Percentiles rank a stretch among this genome's conserved stretches.
phyloP scores from a whole-genome alignment of 92 coral and sea anemone species.

The Umimayanthus kanabou region DNA sequence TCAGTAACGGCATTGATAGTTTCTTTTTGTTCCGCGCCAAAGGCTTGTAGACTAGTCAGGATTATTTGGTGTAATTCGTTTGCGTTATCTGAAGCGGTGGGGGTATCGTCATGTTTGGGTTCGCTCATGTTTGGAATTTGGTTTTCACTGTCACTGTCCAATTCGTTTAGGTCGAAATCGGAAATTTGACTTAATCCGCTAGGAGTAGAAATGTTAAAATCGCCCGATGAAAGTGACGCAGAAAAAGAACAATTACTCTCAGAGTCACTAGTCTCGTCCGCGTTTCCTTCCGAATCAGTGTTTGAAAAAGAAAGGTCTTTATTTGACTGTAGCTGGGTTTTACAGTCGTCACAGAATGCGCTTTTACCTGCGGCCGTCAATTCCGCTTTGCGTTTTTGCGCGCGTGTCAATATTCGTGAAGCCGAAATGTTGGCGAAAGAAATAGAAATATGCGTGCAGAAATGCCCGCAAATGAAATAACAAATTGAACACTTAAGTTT shows the following conservation, averaged over 20 bases:
- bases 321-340: background rate
- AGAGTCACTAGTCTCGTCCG: background rate
- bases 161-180: background rate
- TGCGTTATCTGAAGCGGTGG: background rate
- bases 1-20: slow-evolving; percentile 7
- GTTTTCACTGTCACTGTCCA: background rate
- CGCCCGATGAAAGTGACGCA: background rate
- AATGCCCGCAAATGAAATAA: too few relatives aligned
- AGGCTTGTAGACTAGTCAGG: background rate
- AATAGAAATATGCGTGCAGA: too few relatives aligned
- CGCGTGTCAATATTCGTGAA: background rate
- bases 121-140: too few relatives aligned
- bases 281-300: too few relatives aligned
- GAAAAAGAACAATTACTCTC: background rate
- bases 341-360: slow-evolving; percentile 6
- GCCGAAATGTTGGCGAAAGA: slow-evolving; percentile 11
- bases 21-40: background rate
- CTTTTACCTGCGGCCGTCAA: background rate
- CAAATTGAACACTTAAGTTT: too few relatives aligned
- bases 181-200: background rate
- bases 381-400: slow-evolving; percentile 15
- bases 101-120: too few relatives aligned
- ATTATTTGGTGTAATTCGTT: slow-evolving; percentile 4
- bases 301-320: background rate
- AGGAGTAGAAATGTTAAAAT: slow-evolving; percentile 3